phyloP scores from a whole-genome alignment of 2,888 invertebrate species.

The Drosophila borealis region DNA sequence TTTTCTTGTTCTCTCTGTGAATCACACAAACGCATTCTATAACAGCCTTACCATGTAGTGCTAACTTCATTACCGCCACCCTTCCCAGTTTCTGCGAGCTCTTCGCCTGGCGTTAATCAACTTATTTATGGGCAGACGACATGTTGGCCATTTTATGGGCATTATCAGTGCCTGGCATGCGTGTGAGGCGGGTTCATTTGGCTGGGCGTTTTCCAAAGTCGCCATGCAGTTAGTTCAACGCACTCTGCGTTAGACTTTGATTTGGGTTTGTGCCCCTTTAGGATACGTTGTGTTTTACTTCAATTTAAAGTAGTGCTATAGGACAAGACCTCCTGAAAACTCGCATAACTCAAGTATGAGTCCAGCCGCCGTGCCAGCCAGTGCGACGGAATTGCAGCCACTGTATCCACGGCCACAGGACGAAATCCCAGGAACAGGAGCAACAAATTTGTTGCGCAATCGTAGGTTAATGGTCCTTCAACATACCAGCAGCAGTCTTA shows the following conservation, averaged over 20 bases:
- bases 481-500: constrained; percentile 10
- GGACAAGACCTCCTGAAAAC: constrained; percentile 15
- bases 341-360: constrained; percentile 22
- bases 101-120: constrained; percentile 51
- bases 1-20: neutral
- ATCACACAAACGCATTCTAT: constrained; percentile 1
- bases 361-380: neutral
- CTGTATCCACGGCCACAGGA: constrained; percentile 10
- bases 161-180: constrained; percentile 52
- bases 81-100: neutral
- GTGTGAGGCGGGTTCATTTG: neutral
- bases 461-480: constrained; percentile 27
- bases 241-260: constrained; percentile 17
- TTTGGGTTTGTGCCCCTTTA: constrained; percentile 13
- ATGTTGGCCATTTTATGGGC: constrained; percentile 50
- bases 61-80: constrained; percentile 21
- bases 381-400: constrained; percentile 6
- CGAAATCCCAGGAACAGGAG: constrained; percentile 2
- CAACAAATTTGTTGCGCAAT: constrained; percentile 47
- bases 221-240: constrained; percentile 45
- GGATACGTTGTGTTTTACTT: constrained; percentile 37
- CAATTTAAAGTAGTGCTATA: constrained; percentile 36
- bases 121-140: constrained; percentile 57
- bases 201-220: neutral
- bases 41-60: neutral